phyloP scores from a whole-genome alignment of 2,113 vertebrate species.

The Melanerpes formicivorus region DNA sequence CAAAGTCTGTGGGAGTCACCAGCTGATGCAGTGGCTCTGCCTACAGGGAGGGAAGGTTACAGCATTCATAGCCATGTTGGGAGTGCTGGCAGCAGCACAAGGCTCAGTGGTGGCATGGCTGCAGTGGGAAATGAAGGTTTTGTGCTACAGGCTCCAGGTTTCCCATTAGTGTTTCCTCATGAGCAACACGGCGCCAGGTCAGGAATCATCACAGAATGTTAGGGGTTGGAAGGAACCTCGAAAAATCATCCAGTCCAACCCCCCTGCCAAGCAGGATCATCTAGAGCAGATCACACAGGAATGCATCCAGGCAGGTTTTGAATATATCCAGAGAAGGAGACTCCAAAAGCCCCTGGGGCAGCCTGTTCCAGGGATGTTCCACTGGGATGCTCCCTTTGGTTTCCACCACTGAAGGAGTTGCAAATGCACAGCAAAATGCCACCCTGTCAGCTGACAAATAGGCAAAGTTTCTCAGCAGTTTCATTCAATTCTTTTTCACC shows the following conservation, averaged over 20 bases:
- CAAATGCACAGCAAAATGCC: neutral
- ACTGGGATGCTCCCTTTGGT: neutral
- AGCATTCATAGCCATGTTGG: neutral
- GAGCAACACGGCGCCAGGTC: accelerated
- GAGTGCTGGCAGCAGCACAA: neutral
- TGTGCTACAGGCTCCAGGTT: neutral
- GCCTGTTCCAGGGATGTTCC: too few relatives aligned
- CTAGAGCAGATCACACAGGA: too few relatives aligned
- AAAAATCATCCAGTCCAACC: too few relatives aligned
- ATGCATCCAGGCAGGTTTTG: too few relatives aligned
- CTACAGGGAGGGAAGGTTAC: conserved; percentile 66
- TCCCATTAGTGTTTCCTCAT: neutral
- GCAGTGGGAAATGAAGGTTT: neutral
- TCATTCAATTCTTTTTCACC: neutral
- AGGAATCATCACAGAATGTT: neutral
- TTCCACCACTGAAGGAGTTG: neutral
- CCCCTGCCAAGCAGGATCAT: too few relatives aligned
- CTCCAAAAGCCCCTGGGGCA: too few relatives aligned
- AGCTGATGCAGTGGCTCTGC: conserved; percentile 85
- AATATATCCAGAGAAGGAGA: too few relatives aligned
- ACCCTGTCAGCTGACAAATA: accelerated
- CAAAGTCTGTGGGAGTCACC: conserved; percentile 81
- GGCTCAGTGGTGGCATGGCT: neutral
- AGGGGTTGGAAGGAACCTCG: too few relatives aligned
- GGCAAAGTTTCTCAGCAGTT: neutral